Conservation (phyloP, 2,888 invertebrate genomes). For the Julus scandinavius region DNA sequence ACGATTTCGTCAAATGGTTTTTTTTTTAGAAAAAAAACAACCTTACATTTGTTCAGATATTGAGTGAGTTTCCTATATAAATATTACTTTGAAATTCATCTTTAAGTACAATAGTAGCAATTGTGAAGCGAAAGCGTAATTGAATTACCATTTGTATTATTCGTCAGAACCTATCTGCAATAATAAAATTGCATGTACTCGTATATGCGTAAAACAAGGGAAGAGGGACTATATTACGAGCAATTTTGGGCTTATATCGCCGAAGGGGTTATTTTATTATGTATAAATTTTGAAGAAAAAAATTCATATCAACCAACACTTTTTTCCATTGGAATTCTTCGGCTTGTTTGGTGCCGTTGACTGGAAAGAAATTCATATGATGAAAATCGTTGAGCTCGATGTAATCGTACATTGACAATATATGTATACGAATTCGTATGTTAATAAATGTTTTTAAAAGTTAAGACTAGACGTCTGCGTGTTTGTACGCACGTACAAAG, state of each 20-base stretch:
- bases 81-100: slow-evolving; percentile 24
- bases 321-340: not conserved
- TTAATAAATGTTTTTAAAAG: too few relatives aligned
- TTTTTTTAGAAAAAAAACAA: not conserved
- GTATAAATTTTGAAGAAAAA: not conserved
- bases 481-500: too few relatives aligned
- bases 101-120: not conserved
- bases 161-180: not conserved
- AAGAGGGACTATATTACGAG: not conserved
- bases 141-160: slow-evolving; percentile 15
- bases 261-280: not conserved
- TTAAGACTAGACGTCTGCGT: too few relatives aligned
- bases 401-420: too few relatives aligned
- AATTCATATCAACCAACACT: not conserved
- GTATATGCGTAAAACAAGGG: not conserved
- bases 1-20: slow-evolving; percentile 1
- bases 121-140: not conserved
- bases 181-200: not conserved
- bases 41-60: not conserved
- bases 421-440: too few relatives aligned
- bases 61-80: not conserved
- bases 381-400: not conserved
- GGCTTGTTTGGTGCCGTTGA: not conserved
- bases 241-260: not conserved
- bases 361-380: not conserved